Base-by-base conservation (phyloP, 2,797 vertebrate genomes). In the Parauchenoglanis ngamensis region DNA sequence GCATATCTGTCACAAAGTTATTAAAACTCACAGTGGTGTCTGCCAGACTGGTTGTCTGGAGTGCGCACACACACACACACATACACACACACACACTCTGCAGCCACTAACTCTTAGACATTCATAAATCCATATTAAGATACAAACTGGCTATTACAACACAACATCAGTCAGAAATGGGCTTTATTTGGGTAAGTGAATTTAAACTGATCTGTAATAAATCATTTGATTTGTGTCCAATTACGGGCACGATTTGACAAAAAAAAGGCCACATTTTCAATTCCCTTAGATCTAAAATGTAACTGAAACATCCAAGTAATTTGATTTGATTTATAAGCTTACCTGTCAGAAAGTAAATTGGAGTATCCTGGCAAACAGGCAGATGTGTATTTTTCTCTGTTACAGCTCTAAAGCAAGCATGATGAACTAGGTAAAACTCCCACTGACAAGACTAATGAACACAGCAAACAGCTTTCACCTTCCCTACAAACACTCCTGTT, bases 1-100 rank as follows among this genome's bases (percentile, higher is more conserved):
- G 94, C 92, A 95, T 93, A 93, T 93, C 92, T 92, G 94, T 94
- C 91, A 91, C 88, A 89, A 78, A 81, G 77, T 91, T 92, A 95
- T 94, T 94, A 95, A 95, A 95, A 86, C 91, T 90, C 92, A 87
- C 93, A 91, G 91, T 88, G 90, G 93, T 91, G 89, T 85, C 93
- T 92, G 91, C 89, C 90, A 93, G 89, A 91, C 91, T 35, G 25
- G 73, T 52, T 6, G 61, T 82, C 44, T 67, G 61, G 61, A 67
- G 44, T 46, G 31, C 35, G 7, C 54, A 25, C 54, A 81, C 80
- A 91, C 85, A 46, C 68, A 86, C 87, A 89, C 75, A 89, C 81
- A 63, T 28, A 40, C 59, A 81, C 79, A 23, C 46, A 75, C 79
- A 73, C 75, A 63, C 25, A 46, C 80, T 23, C 73, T 31, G 80